Evolutionary conservation across 2,888 invertebrate species (phyloP).

Genomic region (Lasioglossum pauxillum): DNA sequence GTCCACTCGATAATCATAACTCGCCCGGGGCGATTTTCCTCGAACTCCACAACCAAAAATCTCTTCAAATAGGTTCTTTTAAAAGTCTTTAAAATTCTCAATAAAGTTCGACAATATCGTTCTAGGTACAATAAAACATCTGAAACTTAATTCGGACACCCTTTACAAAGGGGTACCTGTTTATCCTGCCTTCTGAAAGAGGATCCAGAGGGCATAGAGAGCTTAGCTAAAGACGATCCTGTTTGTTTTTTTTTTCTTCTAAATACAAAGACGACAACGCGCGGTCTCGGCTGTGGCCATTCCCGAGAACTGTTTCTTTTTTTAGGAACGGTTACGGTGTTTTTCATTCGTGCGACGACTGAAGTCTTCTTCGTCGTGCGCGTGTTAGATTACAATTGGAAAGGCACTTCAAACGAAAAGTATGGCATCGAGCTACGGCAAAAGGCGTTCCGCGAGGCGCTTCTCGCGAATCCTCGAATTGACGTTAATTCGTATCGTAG

Average conservation of each 20-base stretch:
- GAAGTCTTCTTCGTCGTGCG: constrained; percentile 26
- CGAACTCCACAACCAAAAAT: not conserved
- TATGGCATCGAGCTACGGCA: constrained; percentile 58
- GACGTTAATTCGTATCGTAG: constrained; percentile 33
- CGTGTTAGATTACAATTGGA: constrained; percentile 55
- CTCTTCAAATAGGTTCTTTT: not conserved
- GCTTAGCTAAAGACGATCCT: not conserved
- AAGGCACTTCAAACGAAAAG: constrained; percentile 75
- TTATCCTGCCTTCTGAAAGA: not conserved
- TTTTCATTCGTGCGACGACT: constrained; percentile 47
- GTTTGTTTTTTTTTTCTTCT: not conserved
- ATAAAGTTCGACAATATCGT: not conserved
- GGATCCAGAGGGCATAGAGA: not conserved
- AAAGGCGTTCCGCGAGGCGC: constrained; percentile 21
- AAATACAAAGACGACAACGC: not conserved
- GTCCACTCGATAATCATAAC: not conserved
- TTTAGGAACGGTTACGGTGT: constrained; percentile 48
- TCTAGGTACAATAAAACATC: not conserved
- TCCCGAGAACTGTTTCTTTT: constrained; percentile 10
- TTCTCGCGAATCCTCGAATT: constrained; percentile 29
- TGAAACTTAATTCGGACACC: constrained; percentile 7
- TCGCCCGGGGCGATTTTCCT: not conserved
- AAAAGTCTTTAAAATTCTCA: constrained; percentile 9
- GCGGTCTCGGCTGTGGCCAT: constrained; percentile 1
- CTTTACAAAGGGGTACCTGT: not conserved